These are phyloP conservation scores for Muschampia plurimacula DNA, from an alignment of 2,888 invertebrate genomes.

Conservation along the genomic window DNA sequence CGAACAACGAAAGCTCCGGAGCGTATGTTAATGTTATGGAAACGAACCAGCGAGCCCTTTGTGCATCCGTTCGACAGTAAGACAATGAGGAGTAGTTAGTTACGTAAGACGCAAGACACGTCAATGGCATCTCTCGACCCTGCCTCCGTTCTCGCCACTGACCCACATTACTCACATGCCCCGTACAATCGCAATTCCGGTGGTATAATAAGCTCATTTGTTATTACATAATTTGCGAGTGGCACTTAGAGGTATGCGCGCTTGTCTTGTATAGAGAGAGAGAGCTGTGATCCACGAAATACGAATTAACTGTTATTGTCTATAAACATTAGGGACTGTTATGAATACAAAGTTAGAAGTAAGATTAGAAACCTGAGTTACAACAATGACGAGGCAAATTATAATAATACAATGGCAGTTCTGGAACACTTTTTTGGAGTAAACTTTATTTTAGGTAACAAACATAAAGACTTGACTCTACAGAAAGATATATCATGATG, in stretches of 20 bases:
- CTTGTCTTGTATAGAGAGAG: background rate
- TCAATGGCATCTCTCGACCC: conserved; percentile 82
- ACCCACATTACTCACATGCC: conserved; percentile 77
- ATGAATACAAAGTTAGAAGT: background rate
- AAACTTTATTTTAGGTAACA: too few species aligned
- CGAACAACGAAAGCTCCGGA: background rate
- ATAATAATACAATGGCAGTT: background rate
- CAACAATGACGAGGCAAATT: background rate
- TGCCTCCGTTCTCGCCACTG: conserved; percentile 81
- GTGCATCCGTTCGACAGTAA: conserved; percentile 51
- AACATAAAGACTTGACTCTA: too few species aligned
- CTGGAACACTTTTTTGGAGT: too few species aligned
- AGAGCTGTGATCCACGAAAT: background rate
- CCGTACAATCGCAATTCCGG: conserved; percentile 75
- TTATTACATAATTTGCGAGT: conserved; percentile 68
- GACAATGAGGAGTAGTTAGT: conserved; percentile 73
- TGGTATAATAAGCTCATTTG: conserved; percentile 51
- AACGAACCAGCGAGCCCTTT: conserved; percentile 11
- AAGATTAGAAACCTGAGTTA: background rate
- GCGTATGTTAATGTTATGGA: conserved; percentile 26
- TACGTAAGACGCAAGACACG: conserved; percentile 73
- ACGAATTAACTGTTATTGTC: background rate
- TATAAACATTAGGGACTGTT: too few species aligned
- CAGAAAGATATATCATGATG: too few species aligned
- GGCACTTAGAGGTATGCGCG: conserved; percentile 34